Percentiles rank a stretch among this genome's conserved stretches.
phyloP scores from a whole-genome alignment of 2,113 vertebrate species.

The Vulpes lagopus region DNA sequence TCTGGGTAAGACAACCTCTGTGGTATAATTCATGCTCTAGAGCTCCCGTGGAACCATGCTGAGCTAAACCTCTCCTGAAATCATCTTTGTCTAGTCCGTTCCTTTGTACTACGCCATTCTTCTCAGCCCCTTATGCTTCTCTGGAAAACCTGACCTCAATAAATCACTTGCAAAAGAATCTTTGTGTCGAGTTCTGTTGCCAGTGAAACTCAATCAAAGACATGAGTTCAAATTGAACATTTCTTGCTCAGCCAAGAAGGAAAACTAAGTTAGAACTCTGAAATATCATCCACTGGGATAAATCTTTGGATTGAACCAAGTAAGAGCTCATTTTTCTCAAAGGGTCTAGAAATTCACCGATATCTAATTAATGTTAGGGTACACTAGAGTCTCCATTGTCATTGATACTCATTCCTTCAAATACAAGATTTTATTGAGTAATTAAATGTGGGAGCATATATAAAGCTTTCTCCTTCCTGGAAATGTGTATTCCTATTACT shows the following conservation, averaged over 20 bases:
- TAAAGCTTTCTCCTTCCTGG: not conserved
- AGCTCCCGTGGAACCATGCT: not conserved
- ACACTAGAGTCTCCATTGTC: not conserved
- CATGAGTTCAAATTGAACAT: not conserved
- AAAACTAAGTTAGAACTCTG: slow-evolving; percentile 35
- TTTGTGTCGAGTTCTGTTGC: not conserved
- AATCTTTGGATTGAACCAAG: not conserved
- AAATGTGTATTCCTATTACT: not conserved
- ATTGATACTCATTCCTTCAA: slow-evolving; percentile 40
- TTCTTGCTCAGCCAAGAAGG: not conserved
- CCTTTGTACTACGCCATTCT: not conserved
- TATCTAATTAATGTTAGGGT: slow-evolving; percentile 9
- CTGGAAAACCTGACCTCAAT: not conserved
- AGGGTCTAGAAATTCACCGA: slow-evolving; percentile 3
- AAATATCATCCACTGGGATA: not conserved
- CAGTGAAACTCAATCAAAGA: not conserved
- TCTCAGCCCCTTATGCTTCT: not conserved
- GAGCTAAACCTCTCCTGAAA: not conserved
- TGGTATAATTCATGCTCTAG: not conserved
- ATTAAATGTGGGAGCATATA: not conserved
- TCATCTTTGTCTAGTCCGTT: not conserved
- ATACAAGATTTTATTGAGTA: not conserved
- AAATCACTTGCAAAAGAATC: not conserved
- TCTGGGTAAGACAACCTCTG: not conserved
- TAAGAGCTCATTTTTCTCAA: slow-evolving; percentile 53